Conservation (phyloP, 2,797 vertebrate species). For the Anabas testudineus region DNA sequence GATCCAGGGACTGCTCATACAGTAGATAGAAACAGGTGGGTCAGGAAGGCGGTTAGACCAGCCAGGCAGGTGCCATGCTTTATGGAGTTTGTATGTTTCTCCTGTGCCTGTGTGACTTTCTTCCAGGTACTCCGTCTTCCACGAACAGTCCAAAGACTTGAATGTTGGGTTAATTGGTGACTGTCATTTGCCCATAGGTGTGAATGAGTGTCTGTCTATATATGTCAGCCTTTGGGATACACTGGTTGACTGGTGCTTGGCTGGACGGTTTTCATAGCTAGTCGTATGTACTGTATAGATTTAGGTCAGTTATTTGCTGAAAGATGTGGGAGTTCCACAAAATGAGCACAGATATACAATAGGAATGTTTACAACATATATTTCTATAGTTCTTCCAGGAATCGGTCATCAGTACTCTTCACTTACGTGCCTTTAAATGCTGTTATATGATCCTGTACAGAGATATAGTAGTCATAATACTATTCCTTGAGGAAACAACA, state of each 20-base stretch:
- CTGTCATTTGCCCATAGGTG: no score
- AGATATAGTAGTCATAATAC: neutral
- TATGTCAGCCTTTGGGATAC: no score
- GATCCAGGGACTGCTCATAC: slow-evolving; percentile 16
- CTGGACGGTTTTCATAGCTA: slow-evolving; percentile 15
- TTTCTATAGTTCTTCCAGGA: slow-evolving; percentile 20
- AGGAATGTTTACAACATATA: neutral
- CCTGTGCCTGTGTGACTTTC: no score
- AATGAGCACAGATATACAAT: slow-evolving; percentile 11
- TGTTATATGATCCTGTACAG: slow-evolving; percentile 5
- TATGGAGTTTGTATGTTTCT: no score
- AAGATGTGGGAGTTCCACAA: slow-evolving; percentile 16
- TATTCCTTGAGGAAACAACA: neutral
- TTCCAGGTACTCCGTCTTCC: no score
- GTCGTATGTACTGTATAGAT: slow-evolving; percentile 5
- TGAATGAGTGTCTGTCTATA: no score
- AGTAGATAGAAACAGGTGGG: no score
- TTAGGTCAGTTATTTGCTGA: neutral
- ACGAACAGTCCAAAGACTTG: no score
- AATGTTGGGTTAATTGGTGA: no score
- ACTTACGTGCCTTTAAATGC: neutral
- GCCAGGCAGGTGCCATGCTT: no score
- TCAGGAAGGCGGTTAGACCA: no score
- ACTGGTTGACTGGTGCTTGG: neutral
- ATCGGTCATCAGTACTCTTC: slow-evolving; percentile 7